These are phyloP conservation scores for Enteromius viviparus DNA, from an alignment of 2,797 vertebrate genomes.

Conservation along the genomic window DNA sequence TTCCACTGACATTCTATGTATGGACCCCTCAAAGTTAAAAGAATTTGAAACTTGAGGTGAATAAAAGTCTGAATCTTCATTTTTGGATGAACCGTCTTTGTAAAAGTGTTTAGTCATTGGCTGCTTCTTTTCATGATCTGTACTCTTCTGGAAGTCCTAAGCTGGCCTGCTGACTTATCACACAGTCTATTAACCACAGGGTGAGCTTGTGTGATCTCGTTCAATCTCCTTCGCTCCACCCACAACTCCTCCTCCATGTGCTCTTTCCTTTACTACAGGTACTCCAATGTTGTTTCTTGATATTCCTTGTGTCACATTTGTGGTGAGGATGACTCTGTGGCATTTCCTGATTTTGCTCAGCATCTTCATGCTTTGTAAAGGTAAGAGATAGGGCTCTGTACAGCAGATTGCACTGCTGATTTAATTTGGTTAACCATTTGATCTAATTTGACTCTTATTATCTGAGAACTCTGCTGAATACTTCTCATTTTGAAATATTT, in stretches of 20 bases:
- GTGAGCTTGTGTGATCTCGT: constrained; percentile 42
- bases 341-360: constrained; percentile 64
- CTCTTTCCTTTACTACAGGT: constrained; percentile 34
- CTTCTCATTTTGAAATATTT: background rate
- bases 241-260: constrained; percentile 31
- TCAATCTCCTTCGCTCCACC: constrained; percentile 45
- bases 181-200: constrained; percentile 15
- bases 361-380: constrained; percentile 71
- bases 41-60: background rate
- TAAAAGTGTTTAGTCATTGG: background rate
- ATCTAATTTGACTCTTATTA: background rate
- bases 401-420: background rate
- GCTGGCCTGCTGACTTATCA: constrained; percentile 33
- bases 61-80: background rate
- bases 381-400: constrained; percentile 62
- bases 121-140: background rate
- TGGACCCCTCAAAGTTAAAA: background rate
- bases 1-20: background rate
- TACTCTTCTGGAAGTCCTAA: constrained; percentile 23
- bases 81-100: background rate
- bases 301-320: background rate
- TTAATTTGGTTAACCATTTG: background rate
- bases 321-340: constrained; percentile 65
- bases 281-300: constrained; percentile 37
- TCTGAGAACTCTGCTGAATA: background rate